These are phyloP conservation scores for Manis javanica DNA, from an alignment of 2,797 vertebrate genomes.

Conservation along the genomic window DNA sequence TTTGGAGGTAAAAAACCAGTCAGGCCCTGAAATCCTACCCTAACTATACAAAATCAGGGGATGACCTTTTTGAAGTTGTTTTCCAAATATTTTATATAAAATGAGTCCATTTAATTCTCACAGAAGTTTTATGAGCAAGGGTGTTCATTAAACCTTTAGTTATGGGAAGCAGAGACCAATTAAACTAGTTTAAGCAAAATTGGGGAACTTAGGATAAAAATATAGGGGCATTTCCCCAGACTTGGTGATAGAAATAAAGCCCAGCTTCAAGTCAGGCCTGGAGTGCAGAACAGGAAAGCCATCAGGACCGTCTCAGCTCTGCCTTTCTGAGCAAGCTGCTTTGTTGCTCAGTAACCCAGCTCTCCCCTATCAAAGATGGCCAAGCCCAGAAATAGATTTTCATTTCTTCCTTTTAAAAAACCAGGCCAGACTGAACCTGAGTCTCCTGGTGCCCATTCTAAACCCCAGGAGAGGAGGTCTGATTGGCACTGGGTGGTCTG, in stretches of 20 bases:
- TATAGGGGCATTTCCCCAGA: background rate
- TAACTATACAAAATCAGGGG: background rate
- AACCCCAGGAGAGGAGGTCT: background rate
- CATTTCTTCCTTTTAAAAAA: background rate
- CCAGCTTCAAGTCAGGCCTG: background rate
- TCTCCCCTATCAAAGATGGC: background rate
- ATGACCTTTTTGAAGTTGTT: background rate
- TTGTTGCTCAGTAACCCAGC: background rate
- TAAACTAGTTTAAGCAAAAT: background rate
- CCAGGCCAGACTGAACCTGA: background rate
- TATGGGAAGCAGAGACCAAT: background rate
- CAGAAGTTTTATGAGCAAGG: background rate
- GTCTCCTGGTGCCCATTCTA: background rate
- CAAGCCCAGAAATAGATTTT: background rate
- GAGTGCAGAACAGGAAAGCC: background rate
- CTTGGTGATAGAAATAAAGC: background rate
- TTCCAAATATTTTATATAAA: conserved; percentile 21
- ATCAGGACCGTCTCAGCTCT: background rate
- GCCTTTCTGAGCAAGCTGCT: background rate
- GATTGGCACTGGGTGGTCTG: background rate
- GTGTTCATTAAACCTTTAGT: background rate
- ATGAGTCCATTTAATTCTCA: background rate
- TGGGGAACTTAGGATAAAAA: background rate
- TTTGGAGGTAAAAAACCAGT: background rate
- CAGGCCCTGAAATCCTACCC: background rate